These are phyloP conservation scores for Meandrusa payeni DNA, from an alignment of 2,888 invertebrate species.

Conservation along the genomic window DNA sequence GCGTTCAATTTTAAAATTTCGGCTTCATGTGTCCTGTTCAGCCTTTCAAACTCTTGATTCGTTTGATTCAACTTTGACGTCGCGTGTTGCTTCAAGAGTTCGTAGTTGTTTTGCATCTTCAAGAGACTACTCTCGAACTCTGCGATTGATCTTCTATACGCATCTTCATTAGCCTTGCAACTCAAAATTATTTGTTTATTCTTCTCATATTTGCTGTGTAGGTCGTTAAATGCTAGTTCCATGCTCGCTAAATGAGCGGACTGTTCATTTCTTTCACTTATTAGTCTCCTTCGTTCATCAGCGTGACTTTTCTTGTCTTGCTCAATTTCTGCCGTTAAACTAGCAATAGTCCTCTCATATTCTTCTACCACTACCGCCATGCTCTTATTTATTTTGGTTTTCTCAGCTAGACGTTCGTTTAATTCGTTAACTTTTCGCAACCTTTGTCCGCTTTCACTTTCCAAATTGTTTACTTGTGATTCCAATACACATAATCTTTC, in stretches of 20 bases:
- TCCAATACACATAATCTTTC: conserved; percentile 63
- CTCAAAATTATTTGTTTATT: conserved; percentile 81
- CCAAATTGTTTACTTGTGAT: conserved; percentile 57
- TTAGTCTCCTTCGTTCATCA: conserved; percentile 73
- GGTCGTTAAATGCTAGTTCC: conserved; percentile 83
- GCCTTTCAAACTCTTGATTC: conserved; percentile 90
- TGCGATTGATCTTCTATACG: conserved; percentile 83
- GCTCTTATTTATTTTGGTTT: conserved; percentile 71
- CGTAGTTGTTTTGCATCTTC: conserved; percentile 91
- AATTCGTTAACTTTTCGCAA: conserved; percentile 59
- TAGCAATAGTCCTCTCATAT: conserved; percentile 89
- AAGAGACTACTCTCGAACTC: conserved; percentile 85
- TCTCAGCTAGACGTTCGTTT: conserved; percentile 60
- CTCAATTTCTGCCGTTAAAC: conserved; percentile 86
- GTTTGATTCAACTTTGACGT: conserved; percentile 88
- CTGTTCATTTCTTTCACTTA: conserved; percentile 82
- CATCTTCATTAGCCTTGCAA: conserved; percentile 83
- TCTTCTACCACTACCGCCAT: conserved; percentile 87
- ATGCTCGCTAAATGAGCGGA: conserved; percentile 82
- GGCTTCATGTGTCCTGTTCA: conserved; percentile 86
- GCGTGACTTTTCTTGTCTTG: conserved; percentile 82
- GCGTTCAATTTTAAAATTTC: conserved; percentile 93
- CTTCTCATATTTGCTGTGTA: conserved; percentile 84
- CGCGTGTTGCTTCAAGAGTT: conserved; percentile 92
- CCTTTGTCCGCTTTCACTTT: conserved; percentile 53